Evolutionary conservation across 2,797 vertebrate species (phyloP).

Genomic region (Premnoplex brunnescens): DNA sequence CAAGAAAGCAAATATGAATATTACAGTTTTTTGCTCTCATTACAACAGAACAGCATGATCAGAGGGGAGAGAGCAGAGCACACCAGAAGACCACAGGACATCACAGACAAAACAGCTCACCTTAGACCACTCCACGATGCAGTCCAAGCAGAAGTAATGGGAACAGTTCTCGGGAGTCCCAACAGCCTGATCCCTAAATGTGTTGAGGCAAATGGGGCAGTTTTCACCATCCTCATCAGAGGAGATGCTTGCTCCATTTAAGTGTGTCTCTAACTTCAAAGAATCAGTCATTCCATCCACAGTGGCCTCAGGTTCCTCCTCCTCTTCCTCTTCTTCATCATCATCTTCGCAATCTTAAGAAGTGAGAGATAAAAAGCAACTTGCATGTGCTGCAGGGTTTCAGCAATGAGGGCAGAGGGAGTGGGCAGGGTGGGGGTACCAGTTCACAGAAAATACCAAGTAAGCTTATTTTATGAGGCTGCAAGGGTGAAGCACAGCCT

Average conservation of each 20-base stretch:
- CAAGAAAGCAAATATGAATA: background rate
- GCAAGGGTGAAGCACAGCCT: background rate
- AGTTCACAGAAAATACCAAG: background rate
- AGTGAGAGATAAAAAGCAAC: background rate
- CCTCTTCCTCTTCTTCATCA: conserved; percentile 70
- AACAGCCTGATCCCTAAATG: conserved; percentile 88
- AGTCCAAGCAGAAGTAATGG: conserved; percentile 97
- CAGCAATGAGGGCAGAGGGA: background rate
- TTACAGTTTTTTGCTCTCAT: background rate
- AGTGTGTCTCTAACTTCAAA: conserved; percentile 15
- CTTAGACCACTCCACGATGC: conserved; percentile 95
- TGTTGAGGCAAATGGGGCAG: conserved; percentile 96
- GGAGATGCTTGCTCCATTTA: conserved; percentile 42
- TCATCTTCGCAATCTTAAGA: conserved; percentile 74
- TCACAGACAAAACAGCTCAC: conserved; percentile 71
- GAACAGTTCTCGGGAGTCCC: conserved; percentile 93
- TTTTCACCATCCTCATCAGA: conserved; percentile 92
- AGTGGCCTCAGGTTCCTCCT: conserved; percentile 59
- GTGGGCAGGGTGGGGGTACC: background rate
- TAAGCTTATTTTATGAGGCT: background rate
- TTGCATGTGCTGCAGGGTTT: background rate
- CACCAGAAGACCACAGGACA: conserved; percentile 64
- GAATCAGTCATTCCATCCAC: background rate
- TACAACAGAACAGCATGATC: background rate
- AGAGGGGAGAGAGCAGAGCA: background rate